Percentiles rank a stretch among this genome's conserved stretches.
phyloP scores from a whole-genome alignment of 2,888 invertebrate species.

The Ormia ochracea region DNA sequence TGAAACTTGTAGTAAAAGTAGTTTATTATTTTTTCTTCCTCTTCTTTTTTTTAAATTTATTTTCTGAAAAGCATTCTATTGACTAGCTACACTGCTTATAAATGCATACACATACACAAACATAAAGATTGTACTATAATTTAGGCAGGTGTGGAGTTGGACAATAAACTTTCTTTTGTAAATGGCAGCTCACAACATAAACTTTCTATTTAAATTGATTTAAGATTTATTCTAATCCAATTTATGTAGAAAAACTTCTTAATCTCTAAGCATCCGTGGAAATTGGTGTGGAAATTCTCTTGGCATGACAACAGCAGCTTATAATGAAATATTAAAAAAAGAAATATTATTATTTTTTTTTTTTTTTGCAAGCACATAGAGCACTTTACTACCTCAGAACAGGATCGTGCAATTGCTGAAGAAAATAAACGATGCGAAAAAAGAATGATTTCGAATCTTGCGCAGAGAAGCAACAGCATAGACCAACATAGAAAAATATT shows the following conservation, averaged over 20 bases:
- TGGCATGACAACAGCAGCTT: constrained; percentile 1
- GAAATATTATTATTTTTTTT: neutral
- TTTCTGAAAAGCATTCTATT: constrained; percentile 37
- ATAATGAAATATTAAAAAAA: neutral
- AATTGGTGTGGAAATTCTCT: constrained; percentile 27
- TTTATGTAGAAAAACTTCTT: constrained; percentile 12
- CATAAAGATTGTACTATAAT: constrained; percentile 36
- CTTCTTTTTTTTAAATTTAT: neutral
- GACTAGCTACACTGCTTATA: constrained; percentile 8
- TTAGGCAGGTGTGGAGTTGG: constrained; percentile 57
- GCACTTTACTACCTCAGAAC: neutral
- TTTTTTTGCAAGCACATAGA: neutral
- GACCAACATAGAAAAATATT: no score
- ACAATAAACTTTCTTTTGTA: constrained; percentile 47
- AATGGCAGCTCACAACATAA: constrained; percentile 1
- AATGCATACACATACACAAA: neutral
- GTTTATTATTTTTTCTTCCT: constrained; percentile 46
- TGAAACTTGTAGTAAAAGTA: constrained; percentile 63
- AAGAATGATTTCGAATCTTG: neutral
- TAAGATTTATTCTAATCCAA: constrained; percentile 52
- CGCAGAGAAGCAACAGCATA: neutral
- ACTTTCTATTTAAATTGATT: constrained; percentile 45
- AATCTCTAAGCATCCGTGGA: constrained; percentile 21
- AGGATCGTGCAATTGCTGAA: neutral
- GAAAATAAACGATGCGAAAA: neutral